Conservation (phyloP, 2,888 invertebrate genomes). For the Clanis bilineata region DNA sequence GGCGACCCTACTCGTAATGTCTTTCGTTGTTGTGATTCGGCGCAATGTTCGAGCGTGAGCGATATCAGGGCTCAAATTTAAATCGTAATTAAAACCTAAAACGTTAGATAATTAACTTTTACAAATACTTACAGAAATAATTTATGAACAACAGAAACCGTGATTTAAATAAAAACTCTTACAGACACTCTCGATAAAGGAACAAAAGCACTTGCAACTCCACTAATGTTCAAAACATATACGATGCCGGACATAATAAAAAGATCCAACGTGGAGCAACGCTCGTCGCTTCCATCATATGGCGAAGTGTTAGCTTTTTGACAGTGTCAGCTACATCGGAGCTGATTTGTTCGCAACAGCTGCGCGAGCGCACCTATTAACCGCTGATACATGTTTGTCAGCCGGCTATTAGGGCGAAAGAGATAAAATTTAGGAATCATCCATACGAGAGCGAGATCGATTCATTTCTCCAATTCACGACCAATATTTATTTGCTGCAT, state of each 20-base stretch:
- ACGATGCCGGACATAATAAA: neutral
- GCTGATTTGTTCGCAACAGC: conserved; percentile 82
- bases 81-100: neutral
- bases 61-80: conserved; percentile 17
- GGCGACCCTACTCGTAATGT: conserved; percentile 75
- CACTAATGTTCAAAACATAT: neutral
- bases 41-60: conserved; percentile 35
- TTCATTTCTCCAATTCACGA: conserved; percentile 74
- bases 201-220: neutral
- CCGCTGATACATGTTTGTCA: conserved; percentile 83
- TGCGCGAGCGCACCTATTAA: conserved; percentile 81
- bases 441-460: conserved; percentile 76
- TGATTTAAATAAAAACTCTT: neutral
- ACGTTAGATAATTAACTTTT: neutral
- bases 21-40: conserved; percentile 51
- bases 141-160: neutral
- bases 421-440: conserved; percentile 73
- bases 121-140: neutral
- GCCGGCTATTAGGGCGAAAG: conserved; percentile 81
- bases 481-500: conserved; percentile 77
- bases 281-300: conserved; percentile 47
- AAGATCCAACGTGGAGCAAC: conserved; percentile 24
- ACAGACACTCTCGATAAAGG: neutral
- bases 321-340: conserved; percentile 81
- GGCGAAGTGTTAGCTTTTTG: conserved; percentile 71